Evolutionary conservation across 2,113 vertebrate species (phyloP).

Genomic region (Cochlearius cochlearius): DNA sequence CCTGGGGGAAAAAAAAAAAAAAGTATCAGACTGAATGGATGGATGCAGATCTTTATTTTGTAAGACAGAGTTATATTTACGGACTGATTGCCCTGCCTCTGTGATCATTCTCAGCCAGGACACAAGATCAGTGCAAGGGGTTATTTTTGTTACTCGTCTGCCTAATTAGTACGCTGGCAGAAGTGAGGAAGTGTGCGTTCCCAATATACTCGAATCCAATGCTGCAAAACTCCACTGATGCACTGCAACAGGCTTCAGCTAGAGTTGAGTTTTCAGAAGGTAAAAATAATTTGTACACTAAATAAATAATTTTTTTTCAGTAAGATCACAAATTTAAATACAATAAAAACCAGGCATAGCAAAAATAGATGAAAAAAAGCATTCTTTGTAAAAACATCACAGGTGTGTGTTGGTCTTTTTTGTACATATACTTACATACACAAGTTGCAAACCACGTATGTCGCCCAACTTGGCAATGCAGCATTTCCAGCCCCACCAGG

Average conservation of each 20-base stretch:
- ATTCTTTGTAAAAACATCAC: not conserved
- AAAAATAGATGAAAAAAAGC: slow-evolving; percentile 34
- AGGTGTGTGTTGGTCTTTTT: not conserved
- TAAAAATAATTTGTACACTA: not conserved
- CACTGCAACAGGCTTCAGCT: not conserved
- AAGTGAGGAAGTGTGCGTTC: not conserved
- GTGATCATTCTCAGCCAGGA: not conserved
- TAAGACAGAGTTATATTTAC: not conserved
- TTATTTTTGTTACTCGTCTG: not conserved
- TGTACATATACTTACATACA: not conserved
- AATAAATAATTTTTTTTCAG: not conserved
- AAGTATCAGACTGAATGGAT: not conserved
- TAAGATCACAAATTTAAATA: slow-evolving; percentile 31
- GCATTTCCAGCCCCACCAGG: not conserved
- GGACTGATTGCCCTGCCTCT: rapidly evolving
- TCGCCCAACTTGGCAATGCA: not conserved
- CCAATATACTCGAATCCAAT: not conserved
- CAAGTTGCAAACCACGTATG: not conserved
- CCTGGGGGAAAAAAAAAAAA: not conserved
- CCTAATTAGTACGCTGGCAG: not conserved
- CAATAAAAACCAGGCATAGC: slow-evolving; percentile 11
- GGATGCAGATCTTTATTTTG: not conserved
- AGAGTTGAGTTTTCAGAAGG: not conserved
- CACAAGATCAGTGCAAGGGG: not conserved
- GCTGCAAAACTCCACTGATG: not conserved